These are phyloP conservation scores for Brachypterus glaber DNA, from an alignment of 2,888 invertebrate species.

Conservation along the genomic window DNA sequence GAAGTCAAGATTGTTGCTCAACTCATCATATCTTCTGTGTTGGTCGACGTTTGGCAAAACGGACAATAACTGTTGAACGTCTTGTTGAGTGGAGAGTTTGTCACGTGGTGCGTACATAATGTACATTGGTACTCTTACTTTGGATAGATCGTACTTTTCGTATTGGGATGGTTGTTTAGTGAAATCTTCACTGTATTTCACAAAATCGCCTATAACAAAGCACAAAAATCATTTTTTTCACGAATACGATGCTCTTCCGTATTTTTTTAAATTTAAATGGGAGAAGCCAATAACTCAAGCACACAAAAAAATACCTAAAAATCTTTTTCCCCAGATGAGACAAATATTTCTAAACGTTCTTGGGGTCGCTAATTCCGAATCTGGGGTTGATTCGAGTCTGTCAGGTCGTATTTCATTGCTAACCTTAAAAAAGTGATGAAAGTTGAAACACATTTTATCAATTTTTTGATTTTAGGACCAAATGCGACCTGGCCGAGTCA, in stretches of 20 bases:
- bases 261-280: background rate
- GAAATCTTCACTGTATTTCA: conserved; percentile 42
- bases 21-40: conserved; percentile 41
- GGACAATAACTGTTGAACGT: conserved; percentile 40
- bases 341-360: no score
- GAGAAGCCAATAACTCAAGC: no score
- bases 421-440: no score
- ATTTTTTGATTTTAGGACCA: no score
- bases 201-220: conserved; percentile 33
- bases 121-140: conserved; percentile 43
- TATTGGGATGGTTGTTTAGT: conserved; percentile 31
- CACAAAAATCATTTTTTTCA: background rate
- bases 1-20: conserved; percentile 52
- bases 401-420: no score
- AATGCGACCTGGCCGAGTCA: no score
- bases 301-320: no score
- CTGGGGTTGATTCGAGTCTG: no score
- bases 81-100: conserved; percentile 41
- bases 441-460: no score
- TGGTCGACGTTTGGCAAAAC: conserved; percentile 37
- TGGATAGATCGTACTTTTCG: conserved; percentile 42
- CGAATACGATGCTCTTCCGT: background rate
- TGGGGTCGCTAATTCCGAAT: no score
- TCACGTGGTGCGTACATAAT: conserved; percentile 47
- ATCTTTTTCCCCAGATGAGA: no score